Base-by-base conservation (phyloP, 2,888 invertebrate species). In the Hirtodrosophila alboralis region DNA sequence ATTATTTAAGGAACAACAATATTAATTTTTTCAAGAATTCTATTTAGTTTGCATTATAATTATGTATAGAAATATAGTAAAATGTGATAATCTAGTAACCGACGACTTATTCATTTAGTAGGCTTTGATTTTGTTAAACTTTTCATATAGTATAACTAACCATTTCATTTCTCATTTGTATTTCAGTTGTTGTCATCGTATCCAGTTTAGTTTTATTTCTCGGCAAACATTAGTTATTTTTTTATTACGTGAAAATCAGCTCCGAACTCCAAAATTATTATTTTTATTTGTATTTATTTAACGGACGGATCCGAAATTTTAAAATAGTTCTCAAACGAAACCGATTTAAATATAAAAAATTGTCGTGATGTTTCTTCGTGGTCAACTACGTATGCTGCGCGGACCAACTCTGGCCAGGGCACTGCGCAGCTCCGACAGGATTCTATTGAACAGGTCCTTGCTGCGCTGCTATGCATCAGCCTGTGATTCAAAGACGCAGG, bases 401-500 rank as follows among this genome's bases (percentile, higher is more conserved):
- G 38, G 51, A n/a, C 49, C 44, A 1, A 23, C 38, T 0, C 21
- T 74, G 49, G 18, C 44, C 4, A 48, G 27, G 4, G 12, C 23
- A 0, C 21, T 70, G 4, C 21, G 36, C 0, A 30, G 43, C 0
- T 9, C 48, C 0, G 10, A 34, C 4, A 27, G 26, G 0, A 12
- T 13, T 4, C 9, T 7, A 2, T 5, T 14, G 4, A 10, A 18
- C 8, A 26, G 33, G 5, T 0, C 7, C 0, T 12, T 21, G 2
- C 10, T 49, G 6, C 2, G 44, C 4, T 63, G 76, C 0, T 40
- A 44, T 16, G 75, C 58, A 16, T 58, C 58, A n/a, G n/a, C n/a
- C 8, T 71, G 83, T 10, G 63, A 51, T 0, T 34, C 52, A 0
- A 34, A 31, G 0, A 53, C 63, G 1, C 57, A 61, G 5, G 72